Conservation (phyloP, 2,113 vertebrate species). For the Ceyx margarethae region DNA sequence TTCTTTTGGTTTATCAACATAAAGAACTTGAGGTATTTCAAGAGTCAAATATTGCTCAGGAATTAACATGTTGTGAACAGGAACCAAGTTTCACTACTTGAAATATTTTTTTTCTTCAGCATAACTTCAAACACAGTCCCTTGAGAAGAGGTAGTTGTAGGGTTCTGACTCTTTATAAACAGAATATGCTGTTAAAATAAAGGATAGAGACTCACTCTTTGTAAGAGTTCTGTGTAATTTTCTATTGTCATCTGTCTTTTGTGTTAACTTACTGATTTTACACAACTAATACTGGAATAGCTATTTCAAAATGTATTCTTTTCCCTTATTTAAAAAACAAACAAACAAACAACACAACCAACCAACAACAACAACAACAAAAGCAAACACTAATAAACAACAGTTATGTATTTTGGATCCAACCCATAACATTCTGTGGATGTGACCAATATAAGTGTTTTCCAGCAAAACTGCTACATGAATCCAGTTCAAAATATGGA, state of each 20-base stretch:
- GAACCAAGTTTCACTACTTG: neutral
- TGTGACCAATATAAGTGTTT: neutral
- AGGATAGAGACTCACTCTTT: neutral
- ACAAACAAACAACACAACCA: neutral
- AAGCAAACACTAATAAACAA: too few relatives aligned
- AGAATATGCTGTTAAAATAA: neutral
- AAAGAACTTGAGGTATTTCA: neutral
- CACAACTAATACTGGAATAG: neutral
- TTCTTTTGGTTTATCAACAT: neutral
- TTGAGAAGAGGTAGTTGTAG: neutral
- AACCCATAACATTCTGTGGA: too few relatives aligned
- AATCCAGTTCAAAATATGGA: neutral
- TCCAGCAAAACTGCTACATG: neutral
- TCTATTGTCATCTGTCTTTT: neutral
- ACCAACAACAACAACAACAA: too few relatives aligned
- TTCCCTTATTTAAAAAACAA: neutral
- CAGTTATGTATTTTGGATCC: neutral
- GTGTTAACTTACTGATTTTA: neutral
- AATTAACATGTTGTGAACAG: neutral
- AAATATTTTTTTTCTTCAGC: neutral
- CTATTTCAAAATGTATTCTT: neutral
- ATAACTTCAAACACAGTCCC: neutral
- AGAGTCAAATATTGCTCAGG: neutral
- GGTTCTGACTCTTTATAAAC: neutral
- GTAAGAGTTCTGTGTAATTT: neutral